Evolutionary conservation across 1,140 invertebrate species (phyloP).

Genomic region (Drosophila willistoni): DNA sequence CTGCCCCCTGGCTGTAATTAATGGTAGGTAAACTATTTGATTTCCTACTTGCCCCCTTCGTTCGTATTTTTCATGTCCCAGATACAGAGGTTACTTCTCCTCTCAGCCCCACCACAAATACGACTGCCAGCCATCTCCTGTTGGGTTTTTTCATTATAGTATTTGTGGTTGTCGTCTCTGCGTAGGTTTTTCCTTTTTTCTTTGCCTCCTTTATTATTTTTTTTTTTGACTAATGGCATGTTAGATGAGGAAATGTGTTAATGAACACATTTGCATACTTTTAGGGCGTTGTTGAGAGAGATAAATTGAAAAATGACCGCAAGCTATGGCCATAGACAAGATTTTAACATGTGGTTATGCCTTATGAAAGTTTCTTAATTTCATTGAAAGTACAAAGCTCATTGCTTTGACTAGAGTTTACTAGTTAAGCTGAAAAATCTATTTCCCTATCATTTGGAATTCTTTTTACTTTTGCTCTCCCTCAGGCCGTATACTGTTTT

Average conservation of each 20-base stretch:
- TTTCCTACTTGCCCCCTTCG: constrained; percentile 47
- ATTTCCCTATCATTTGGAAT: constrained; percentile 21
- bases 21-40: constrained; percentile 68
- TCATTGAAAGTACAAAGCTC: not conserved
- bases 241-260: constrained; percentile 64
- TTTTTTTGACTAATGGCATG: constrained; percentile 58
- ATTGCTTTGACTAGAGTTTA: not conserved
- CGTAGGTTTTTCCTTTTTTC: constrained; percentile 7
- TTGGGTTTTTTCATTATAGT: constrained; percentile 9
- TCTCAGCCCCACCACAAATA: not conserved
- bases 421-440: not conserved
- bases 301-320: constrained; percentile 45
- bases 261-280: constrained; percentile 63
- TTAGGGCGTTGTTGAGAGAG: constrained; percentile 21
- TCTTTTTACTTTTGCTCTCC: not conserved
- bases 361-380: constrained; percentile 8
- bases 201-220: constrained; percentile 2
- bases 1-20: constrained; percentile 64
- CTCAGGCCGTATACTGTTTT: not conserved
- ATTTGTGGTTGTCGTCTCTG: constrained; percentile 15
- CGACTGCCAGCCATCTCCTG: not conserved
- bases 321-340: constrained; percentile 15
- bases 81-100: constrained; percentile 18
- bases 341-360: constrained; percentile 8
- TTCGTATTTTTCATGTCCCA: constrained; percentile 37